Conservation (phyloP, 2,113 vertebrate genomes). For the Cyprinodon variegatus region DNA sequence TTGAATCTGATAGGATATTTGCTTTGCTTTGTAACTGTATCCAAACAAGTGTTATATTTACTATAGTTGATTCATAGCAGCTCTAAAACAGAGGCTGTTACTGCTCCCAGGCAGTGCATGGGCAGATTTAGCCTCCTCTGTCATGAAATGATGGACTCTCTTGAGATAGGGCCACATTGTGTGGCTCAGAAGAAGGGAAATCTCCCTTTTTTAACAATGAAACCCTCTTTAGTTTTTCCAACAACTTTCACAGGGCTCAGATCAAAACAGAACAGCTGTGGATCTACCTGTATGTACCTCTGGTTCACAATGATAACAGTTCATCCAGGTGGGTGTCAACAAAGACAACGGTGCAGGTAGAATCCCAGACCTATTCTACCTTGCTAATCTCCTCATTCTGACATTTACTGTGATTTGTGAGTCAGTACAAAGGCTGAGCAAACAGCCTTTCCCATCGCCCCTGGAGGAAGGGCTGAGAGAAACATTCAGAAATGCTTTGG, state of each 20-base stretch:
- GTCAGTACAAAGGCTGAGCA: slow-evolving; percentile 70
- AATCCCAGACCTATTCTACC: slow-evolving; percentile 50
- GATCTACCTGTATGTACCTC: slow-evolving; percentile 14
- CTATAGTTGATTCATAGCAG: slow-evolving; percentile 7
- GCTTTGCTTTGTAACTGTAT: slow-evolving; percentile 2
- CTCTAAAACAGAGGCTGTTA: background rate
- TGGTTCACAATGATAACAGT: slow-evolving; percentile 54
- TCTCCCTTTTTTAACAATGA: slow-evolving; percentile 61
- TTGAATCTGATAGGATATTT: background rate
- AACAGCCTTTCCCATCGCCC: slow-evolving; percentile 60
- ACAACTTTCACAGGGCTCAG: slow-evolving; percentile 45
- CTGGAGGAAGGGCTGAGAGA: slow-evolving; percentile 48
- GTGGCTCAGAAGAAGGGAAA: slow-evolving; percentile 54
- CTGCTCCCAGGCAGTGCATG: slow-evolving; percentile 18
- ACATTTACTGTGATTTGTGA: slow-evolving; percentile 76
- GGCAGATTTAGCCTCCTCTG: slow-evolving; percentile 35
- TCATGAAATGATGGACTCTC: slow-evolving; percentile 54
- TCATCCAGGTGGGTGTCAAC: slow-evolving; percentile 77
- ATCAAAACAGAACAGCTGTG: slow-evolving; percentile 51
- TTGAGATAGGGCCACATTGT: slow-evolving; percentile 33
- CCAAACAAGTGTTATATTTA: slow-evolving; percentile 23
- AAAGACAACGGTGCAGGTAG: slow-evolving; percentile 68
- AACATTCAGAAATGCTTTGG: slow-evolving; percentile 61
- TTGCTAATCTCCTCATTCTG: slow-evolving; percentile 74
- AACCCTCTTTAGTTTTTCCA: slow-evolving; percentile 53